Percentiles rank a stretch among this genome's conserved stretches.
Evolutionary conservation across 1,140 invertebrate species (phyloP).

Genomic region (Caerostris extrusa): DNA sequence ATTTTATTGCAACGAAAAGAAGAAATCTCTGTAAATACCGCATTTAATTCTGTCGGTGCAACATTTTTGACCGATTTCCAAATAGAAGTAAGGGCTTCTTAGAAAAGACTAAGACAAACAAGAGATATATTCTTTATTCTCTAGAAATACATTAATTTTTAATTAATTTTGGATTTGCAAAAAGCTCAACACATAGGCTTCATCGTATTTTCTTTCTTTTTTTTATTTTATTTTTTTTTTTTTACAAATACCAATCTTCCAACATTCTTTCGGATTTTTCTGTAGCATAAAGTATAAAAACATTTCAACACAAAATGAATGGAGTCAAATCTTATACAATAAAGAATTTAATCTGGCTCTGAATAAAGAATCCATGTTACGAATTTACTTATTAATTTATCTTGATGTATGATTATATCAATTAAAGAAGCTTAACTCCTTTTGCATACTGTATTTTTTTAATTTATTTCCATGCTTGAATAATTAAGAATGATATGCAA

Average conservation of each 20-base stretch:
- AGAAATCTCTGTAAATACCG: slow-evolving; percentile 41
- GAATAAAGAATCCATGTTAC: not conserved
- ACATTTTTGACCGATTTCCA: not conserved
- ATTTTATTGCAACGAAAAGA: not conserved
- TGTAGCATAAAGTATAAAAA: not conserved
- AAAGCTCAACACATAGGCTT: not conserved
- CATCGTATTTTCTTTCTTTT: not conserved
- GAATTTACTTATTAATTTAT: not conserved
- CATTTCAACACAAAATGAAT: not conserved
- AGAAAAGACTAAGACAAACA: not conserved
- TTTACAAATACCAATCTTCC: too few species aligned
- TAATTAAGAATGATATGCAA: too few species aligned
- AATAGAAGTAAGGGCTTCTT: not conserved
- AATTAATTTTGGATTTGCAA: not conserved
- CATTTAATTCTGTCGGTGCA: slow-evolving; percentile 40
- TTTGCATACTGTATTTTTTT: too few species aligned
- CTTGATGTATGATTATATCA: not conserved
- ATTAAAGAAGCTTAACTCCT: not conserved
- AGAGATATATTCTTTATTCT: not conserved
- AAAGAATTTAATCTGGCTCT: not conserved
- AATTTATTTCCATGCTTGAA: too few species aligned
- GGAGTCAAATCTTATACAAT: not conserved
- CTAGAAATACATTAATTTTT: slow-evolving; percentile 2
- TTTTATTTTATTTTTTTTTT: not conserved
- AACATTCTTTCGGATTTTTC: not conserved